These are phyloP conservation scores for Meiosimyza platycephala DNA, from an alignment of 2,888 invertebrate species.

Conservation along the genomic window DNA sequence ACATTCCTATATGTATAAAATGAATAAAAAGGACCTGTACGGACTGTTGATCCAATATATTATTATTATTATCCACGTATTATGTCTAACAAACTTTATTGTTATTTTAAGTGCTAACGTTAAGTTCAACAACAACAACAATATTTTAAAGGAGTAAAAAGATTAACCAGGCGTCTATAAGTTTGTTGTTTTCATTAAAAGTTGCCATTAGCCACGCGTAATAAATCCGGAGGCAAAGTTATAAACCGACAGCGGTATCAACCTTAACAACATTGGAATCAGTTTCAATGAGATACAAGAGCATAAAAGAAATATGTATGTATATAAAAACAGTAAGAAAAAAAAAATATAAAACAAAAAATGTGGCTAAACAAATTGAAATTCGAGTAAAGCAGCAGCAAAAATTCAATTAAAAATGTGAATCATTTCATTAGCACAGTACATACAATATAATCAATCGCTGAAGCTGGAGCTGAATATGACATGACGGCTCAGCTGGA, in stretches of 20 bases:
- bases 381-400: slow-evolving; percentile 26
- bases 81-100: too few species aligned
- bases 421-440: slow-evolving; percentile 30
- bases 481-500: too few species aligned
- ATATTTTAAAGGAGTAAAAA: neutral
- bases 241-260: neutral
- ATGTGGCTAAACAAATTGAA: slow-evolving; percentile 7
- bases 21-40: too few species aligned
- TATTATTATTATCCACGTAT: too few species aligned
- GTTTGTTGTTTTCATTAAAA: slow-evolving; percentile 14
- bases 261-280: slow-evolving; percentile 2
- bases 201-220: slow-evolving; percentile 17
- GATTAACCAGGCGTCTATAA: neutral
- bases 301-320: neutral
- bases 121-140: neutral
- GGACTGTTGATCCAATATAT: too few species aligned
- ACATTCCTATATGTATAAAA: too few species aligned
- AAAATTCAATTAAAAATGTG: slow-evolving; percentile 31
- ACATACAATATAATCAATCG: slow-evolving; percentile 21
- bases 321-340: neutral
- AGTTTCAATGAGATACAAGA: slow-evolving; percentile 9
- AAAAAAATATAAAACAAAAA: slow-evolving; percentile 5
- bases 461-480: too few species aligned
- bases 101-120: too few species aligned
- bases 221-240: slow-evolving; percentile 5